Evolutionary conservation across 2,888 invertebrate species (phyloP), one percentile per base, ranked within the genome.

Genomic region (Alviniconcha strummeri): DNA sequence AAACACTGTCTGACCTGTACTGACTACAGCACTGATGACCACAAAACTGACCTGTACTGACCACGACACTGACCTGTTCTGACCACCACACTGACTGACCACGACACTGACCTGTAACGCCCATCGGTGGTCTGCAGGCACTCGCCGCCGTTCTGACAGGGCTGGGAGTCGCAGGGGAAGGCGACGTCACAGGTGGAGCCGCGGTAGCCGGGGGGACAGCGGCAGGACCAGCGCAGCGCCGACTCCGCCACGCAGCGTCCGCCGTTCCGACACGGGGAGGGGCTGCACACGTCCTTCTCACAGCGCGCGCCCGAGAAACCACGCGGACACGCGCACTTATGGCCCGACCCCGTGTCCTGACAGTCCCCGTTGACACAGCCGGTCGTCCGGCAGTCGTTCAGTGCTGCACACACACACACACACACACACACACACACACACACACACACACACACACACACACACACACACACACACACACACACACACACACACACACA

Each of bases 301-400:
- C 90, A 90, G 54, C 83, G 80, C 5, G 82, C n/a, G 52, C 90
- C 90, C 36, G 85, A 88, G 81, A 82, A 87, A 56, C 86, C 87
- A 0, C 69, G 71, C 1, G 87, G 88, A 84, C 92, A 92, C 15
- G 79, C 78, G 57, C 92, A 92, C 54, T 80, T 78, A 80, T 85
- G 88, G 9, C 80, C 75, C 55, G 87, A 84, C 17, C 84, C 85
- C 8, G 83, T 57, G 76, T 84, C 87, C 13, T n/a, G 80, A 76
- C 91, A 91, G n/a, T 79, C 82, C n/a, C 90, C 90, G 86, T 91
- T 90, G 15, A 74, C 54, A 72, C 90, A 90, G n/a, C 87, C 87
- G 19, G 84, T 57, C 15, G 55, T 52, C 5, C 78, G 83, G 55
- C 83, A 83, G 60, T 78, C 78, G 60, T 72, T 72, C n/a, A 81